These are phyloP conservation scores for Laspeyria flexula DNA, from an alignment of 2,888 invertebrate genomes.

Conservation along the genomic window DNA sequence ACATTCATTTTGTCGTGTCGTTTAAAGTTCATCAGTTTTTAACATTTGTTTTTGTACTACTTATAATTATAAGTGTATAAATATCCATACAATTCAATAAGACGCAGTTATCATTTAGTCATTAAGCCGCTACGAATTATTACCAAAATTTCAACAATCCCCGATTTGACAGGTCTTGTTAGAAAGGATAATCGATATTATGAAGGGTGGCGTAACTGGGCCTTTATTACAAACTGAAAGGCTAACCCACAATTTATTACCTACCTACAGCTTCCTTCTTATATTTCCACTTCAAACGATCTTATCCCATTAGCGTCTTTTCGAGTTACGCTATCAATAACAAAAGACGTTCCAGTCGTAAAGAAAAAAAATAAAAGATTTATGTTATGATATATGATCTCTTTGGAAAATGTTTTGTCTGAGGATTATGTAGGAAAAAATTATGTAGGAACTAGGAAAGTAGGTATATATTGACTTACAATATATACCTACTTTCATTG, in stretches of 20 bases:
- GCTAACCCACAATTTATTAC: conserved; percentile 39
- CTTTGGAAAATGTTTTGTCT: not conserved
- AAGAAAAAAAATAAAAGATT: conserved; percentile 15
- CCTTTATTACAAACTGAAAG: conserved; percentile 38
- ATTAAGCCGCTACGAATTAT: not conserved
- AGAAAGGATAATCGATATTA: conserved; percentile 43
- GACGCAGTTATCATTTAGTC: not conserved
- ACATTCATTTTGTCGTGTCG: not conserved
- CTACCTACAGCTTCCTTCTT: conserved; percentile 34
- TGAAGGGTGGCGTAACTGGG: conserved; percentile 30
- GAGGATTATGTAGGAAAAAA: not conserved
- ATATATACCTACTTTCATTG: too few species aligned
- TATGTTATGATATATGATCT: not conserved
- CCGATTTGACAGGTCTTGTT: conserved; percentile 9
- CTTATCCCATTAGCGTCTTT: conserved; percentile 46
- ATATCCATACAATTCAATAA: not conserved
- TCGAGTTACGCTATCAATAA: conserved; percentile 43
- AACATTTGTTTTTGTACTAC: not conserved
- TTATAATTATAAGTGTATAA: not conserved
- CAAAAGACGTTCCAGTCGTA: conserved; percentile 23
- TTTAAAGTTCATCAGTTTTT: not conserved
- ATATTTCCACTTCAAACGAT: conserved; percentile 39
- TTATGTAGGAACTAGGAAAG: too few species aligned
- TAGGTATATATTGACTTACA: too few species aligned
- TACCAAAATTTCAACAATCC: not conserved